Evolutionary conservation across 2,113 vertebrate genomes (phyloP).

Genomic region (Gnathonemus longibarbis): DNA sequence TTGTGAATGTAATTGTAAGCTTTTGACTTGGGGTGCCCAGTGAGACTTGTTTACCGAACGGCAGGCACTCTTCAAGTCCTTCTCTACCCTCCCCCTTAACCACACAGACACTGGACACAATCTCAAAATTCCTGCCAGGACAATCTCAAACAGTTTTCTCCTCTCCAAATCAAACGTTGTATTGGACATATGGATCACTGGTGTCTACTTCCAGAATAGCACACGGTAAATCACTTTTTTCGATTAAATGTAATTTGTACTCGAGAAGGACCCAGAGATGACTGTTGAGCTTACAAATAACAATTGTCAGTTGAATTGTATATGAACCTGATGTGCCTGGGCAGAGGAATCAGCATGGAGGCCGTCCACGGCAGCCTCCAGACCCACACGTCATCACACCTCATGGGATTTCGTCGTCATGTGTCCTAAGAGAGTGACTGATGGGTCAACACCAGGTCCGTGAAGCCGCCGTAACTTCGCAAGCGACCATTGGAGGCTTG

Average conservation of each 20-base stretch:
- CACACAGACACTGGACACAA: neutral
- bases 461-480: neutral
- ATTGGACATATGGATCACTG: neutral
- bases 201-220: neutral
- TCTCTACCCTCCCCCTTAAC: neutral
- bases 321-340: too few species aligned
- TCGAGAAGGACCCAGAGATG: neutral
- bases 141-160: neutral
- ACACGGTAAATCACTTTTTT: neutral
- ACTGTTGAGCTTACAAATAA: neutral
- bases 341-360: neutral
- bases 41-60: conserved; percentile 24
- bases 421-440: conserved; percentile 34
- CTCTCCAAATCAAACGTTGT: neutral
- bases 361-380: neutral
- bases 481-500: conserved; percentile 6
- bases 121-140: neutral
- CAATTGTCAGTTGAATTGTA: neutral
- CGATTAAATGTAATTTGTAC: neutral
- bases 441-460: conserved; percentile 24
- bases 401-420: conserved; percentile 40
- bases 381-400: conserved; percentile 17
- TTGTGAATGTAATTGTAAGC: conserved; percentile 33
- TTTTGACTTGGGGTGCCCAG: conserved; percentile 34
- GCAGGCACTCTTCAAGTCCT: neutral